Evolutionary conservation across 2,113 vertebrate genomes (phyloP).

Genomic region (Aldabrachelys gigantea): DNA sequence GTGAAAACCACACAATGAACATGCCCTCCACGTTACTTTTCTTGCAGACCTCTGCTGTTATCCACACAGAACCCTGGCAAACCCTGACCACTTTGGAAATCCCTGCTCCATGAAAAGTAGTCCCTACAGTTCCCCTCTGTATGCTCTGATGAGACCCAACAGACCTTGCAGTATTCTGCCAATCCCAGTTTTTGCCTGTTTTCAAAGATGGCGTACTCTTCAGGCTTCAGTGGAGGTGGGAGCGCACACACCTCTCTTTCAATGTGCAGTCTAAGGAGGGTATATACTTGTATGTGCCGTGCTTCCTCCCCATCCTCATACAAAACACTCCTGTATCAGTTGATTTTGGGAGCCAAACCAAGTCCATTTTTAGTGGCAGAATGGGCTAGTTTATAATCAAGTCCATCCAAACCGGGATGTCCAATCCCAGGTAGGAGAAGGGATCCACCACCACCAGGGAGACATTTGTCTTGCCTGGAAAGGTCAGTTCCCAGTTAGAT

Average conservation of each 20-base stretch:
- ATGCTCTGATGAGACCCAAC: slow-evolving; percentile 34
- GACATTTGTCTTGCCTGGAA: slow-evolving; percentile 3
- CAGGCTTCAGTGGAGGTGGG: neutral
- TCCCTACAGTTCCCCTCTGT: neutral
- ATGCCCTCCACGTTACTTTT: neutral
- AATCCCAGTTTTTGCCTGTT: slow-evolving; percentile 10
- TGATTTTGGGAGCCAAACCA: neutral
- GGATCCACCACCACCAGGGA: slow-evolving; percentile 22
- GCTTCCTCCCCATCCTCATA: neutral
- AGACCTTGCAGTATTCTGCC: neutral
- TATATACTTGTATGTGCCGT: neutral
- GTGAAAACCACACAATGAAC: slow-evolving; percentile 24
- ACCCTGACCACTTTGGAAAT: neutral
- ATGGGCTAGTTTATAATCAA: neutral
- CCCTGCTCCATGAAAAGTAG: neutral
- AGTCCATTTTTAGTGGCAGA: neutral
- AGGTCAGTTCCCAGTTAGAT: neutral
- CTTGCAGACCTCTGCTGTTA: slow-evolving; percentile 26
- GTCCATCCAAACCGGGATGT: neutral
- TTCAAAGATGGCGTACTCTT: neutral
- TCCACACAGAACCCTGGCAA: slow-evolving; percentile 3
- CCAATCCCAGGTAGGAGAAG: neutral
- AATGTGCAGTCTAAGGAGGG: neutral
- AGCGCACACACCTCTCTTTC: neutral
- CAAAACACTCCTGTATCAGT: neutral